Base-by-base conservation (phyloP, 2,888 invertebrate species). In the Laothoe populi region DNA sequence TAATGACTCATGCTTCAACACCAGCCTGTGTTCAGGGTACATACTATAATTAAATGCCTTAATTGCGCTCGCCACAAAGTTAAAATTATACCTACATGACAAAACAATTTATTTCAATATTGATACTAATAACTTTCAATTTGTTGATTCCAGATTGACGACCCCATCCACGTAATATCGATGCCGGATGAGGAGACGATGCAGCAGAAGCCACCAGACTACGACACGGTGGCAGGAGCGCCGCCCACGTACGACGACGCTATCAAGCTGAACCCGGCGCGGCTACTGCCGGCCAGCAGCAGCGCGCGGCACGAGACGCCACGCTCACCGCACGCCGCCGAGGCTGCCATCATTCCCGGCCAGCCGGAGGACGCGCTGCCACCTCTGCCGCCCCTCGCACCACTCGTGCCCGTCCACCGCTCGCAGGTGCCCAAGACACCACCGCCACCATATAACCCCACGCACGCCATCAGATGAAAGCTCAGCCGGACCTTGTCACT, bases 191-290 rank as follows among this genome's bases (percentile, higher is more conserved):
- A 93, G 70, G 92, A 92, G 77, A 92, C 93, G 65, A 93, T 94
- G 83, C 92, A 94, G 74, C 95, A 95, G 77, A 96, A 96, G 81
- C 95, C 96, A 40, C 96, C 96, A 1, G 95, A 95, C 81, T 96
- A 96, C 84, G 95, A 95, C 77, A 93, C 94, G 7, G 95, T 95
- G 60, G 94, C 95, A 8, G 95, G 95, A 44, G 94, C 94, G 63
- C 95, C 95, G 65, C 96, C 96, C 0, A 95, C 95, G 19, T 96
- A 96, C 84, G 95, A 95, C 79, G 95, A 95, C 77, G 96, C 96
- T 57, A 95, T 96, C 75, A 95, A 95, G 82, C 87, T 96, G 66
- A 94, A 94, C 87, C 95, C 95, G 19, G 92, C 94, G 68, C 88
- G 94, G 46, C 84, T 95, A 64, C 82, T 94, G 62, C 87, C 88